Conservation (phyloP, 2,113 vertebrate species). For the Neolamprologus variostigma region DNA sequence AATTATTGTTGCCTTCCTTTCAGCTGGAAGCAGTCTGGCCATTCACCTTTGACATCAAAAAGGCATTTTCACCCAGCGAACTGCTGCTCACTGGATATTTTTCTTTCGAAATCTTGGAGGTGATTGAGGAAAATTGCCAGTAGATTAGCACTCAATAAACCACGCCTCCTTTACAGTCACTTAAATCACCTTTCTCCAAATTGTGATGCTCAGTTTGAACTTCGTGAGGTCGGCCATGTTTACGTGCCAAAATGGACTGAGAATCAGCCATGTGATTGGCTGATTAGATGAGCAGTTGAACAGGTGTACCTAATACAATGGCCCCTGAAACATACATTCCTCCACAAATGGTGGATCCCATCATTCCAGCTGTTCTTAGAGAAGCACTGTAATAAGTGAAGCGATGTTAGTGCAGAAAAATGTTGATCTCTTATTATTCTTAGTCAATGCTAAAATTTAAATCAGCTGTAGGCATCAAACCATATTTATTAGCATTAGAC, state of each 20-base stretch:
- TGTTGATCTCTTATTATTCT: not conserved
- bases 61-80: not conserved
- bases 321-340: not conserved
- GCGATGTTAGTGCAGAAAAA: not conserved
- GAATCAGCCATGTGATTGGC: not conserved
- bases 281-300: not conserved
- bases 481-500: constrained; percentile 43
- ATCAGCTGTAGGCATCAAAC: not conserved
- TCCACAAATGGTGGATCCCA: not conserved
- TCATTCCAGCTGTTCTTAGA: not conserved
- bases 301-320: not conserved
- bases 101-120: not conserved
- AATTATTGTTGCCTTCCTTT: not conserved
- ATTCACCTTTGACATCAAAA: not conserved
- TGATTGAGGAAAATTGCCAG: not conserved
- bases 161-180: not conserved
- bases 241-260: not conserved
- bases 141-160: not conserved
- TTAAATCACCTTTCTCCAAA: not conserved
- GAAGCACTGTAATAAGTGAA: not conserved
- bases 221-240: not conserved
- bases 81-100: not conserved
- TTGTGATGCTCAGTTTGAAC: not conserved
- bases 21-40: not conserved
- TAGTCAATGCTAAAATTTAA: not conserved